A percentile compares a stretch with the other conserved stretches of the same genome.
Conservation (phyloP, 2,113 vertebrate genomes). For the Mesitornis unicolor region DNA sequence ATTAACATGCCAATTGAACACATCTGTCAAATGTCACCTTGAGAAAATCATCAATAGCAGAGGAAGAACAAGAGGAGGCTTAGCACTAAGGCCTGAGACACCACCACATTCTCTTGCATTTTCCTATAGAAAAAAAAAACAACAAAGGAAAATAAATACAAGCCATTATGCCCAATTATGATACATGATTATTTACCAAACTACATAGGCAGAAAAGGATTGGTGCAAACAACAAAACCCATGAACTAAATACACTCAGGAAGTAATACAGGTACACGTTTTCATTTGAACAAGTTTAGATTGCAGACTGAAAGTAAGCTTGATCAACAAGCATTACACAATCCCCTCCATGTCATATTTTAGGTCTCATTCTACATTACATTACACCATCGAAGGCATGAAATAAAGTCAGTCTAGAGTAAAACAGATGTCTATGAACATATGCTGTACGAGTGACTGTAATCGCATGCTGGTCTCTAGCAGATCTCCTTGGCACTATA, state of each 20-base stretch:
- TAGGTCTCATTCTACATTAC: background rate
- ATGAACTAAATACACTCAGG: background rate
- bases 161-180: background rate
- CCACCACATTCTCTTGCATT: constrained; percentile 94
- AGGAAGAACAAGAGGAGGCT: constrained; percentile 68
- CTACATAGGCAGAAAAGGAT: background rate
- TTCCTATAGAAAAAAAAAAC: constrained; percentile 73
- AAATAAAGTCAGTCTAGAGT: background rate
- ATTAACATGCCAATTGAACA: constrained; percentile 81
- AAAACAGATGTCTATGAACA: background rate
- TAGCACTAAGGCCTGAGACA: constrained; percentile 73
- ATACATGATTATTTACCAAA: background rate
- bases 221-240: background rate
- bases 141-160: background rate
- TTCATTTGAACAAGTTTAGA: background rate
- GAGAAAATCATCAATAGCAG: constrained; percentile 77
- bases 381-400: background rate
- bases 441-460: background rate
- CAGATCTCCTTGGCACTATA: background rate
- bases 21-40: constrained; percentile 88
- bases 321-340: background rate
- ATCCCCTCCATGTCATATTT: background rate
- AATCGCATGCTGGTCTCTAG: background rate
- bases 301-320: background rate
- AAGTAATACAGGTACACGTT: background rate